phyloP scores from a whole-genome alignment of 92 coral and sea anemone genomes.

The Porites rus region DNA sequence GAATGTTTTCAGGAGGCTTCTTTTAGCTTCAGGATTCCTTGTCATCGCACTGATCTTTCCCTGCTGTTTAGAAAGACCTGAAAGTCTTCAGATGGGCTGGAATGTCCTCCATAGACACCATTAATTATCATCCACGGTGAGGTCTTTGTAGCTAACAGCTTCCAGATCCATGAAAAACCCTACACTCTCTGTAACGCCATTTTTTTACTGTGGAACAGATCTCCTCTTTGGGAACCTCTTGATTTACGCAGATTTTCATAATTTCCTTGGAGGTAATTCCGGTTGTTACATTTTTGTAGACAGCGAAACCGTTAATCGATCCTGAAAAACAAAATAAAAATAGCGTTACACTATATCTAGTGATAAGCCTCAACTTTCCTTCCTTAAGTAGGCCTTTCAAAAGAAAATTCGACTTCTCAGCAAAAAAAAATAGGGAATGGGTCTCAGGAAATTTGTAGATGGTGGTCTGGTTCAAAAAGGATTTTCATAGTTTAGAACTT shows the following conservation, averaged over 20 bases:
- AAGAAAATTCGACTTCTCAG: no score
- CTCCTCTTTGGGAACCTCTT: background rate
- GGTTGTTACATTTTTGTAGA: background rate
- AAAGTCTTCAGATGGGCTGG: slow-evolving; percentile 9
- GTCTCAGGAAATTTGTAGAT: no score
- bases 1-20: no score
- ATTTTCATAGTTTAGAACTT: no score
- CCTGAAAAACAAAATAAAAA: no score
- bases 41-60: background rate
- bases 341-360: no score
- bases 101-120: slow-evolving; percentile 26
- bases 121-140: slow-evolving; percentile 20
- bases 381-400: no score
- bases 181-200: slow-evolving; percentile 4
- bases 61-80: background rate
- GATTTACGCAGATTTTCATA: background rate
- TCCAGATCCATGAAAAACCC: slow-evolving; percentile 5
- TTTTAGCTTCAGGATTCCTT: background rate
- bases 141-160: background rate
- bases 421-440: no score
- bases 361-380: no score
- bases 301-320: background rate
- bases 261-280: background rate
- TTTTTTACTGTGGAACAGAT: background rate
- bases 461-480: no score